Base-by-base conservation (phyloP, 2,113 vertebrate genomes). In the Forbesichthys agassizii region DNA sequence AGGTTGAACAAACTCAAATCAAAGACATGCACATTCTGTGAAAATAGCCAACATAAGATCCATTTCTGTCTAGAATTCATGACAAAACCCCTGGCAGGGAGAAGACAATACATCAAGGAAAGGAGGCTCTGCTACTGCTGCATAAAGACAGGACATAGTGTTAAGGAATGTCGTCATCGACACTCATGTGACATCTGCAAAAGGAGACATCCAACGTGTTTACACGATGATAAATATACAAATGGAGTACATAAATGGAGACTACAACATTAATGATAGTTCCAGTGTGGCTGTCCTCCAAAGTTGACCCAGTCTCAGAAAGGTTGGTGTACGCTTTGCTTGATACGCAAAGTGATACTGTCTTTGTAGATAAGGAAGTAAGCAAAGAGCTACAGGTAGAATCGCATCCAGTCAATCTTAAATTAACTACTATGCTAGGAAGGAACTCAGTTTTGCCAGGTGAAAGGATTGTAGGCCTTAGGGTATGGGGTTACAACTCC, bases 231-330 rank as follows among this genome's bases (percentile, higher is more conserved):
- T 33, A 61, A 4, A 13, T 42, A 61, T 13, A n/a, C 2, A 61
- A 61, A 56, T 1, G 3, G 9, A 4, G 4, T 27, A 27, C 27
- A 8, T 16, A 16, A 16, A 16, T 16, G 16, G 16, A 16, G 16
- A 27, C 54, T 18, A 1, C 54, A 56, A 57, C 55, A 1, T 57
- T 20, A 4, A 71, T 68, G 68, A 64, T 77, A 2, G 64, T 71
- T 4, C 74, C 56, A 59, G 74, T 71, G 5, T 77, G 74, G 68
- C 54, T 71, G 0, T 77, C 74, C 1, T 62, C 58, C 0, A 3
- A 48, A 1, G 65, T 3, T 0, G 54, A 69, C 42, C 60, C 48
- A 53, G 20, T 0, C 4, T 8, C 3, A 1, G 48, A 73, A 69
- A 68, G 20, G 33, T 52, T 68, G 52, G 64, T 69, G 9, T 57